Evolutionary conservation across 2,888 invertebrate genomes (phyloP), one percentile per base, ranked within the genome.

Genomic region (Acleris laterana): DNA sequence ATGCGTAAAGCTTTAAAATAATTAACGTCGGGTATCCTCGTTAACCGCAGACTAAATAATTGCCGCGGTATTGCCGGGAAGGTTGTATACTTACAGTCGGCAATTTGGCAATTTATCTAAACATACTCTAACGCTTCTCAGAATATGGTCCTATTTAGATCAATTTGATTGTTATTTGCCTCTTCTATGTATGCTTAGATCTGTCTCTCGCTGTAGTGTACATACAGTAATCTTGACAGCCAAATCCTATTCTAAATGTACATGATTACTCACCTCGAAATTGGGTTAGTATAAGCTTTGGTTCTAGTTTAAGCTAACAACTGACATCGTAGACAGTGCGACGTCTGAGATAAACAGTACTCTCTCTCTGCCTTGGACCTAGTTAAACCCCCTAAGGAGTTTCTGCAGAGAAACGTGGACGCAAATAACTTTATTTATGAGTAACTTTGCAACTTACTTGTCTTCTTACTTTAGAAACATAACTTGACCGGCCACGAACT

Each of bases 1-100:
- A 61, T 65, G 65, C 60, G 55, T 55, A 60, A 65, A 60, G 65
- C 60, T 60, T 65, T 53, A 42, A 65, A 28, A 60, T 65, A 61
- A 61, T 61, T 56, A 56, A 56, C 65, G 65, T 65, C 42, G 63
- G 48, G 55, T 55, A 55, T 50, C 65, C 50, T 60, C 55, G 16
- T 48, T 48, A 42, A 19, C 62, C 50, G 53, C 64, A 49, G 64
- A 44, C 65, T 50, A 50, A 65, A 65, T 56, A 44, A 55, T 65
- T 65, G 44, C 60, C 50, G 46, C 64, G n/a, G 59, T 53, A 64
- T 53, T 64, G 22, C 20, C 49, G 38, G 38, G 38, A 38, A 11
- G 38, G 38, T 38, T 13, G 38, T 38, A 25, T 55, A 55, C 32
- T 32, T 32, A 32, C 32, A 11, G 32, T 32, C 13, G 38, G 13